A percentile compares a stretch with the other conserved stretches of the same genome.
phyloP scores from a whole-genome alignment of 2,888 invertebrate species.

The Cistogaster globosa region DNA sequence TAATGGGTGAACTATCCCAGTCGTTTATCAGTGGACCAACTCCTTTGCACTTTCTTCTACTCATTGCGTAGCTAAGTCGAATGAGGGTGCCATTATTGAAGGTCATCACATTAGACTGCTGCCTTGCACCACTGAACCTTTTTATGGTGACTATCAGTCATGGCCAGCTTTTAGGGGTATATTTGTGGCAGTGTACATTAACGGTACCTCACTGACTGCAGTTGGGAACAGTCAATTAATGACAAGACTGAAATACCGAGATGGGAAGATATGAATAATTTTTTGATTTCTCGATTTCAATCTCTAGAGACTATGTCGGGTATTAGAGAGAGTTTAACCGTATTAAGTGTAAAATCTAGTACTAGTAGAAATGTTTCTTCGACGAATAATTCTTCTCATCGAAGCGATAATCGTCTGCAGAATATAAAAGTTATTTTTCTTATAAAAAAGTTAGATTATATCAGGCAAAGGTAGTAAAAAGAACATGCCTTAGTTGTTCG shows the following conservation, averaged over 20 bases:
- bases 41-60: too few species aligned
- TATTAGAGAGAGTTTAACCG: too few species aligned
- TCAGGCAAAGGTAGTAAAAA: not conserved
- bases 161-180: not conserved
- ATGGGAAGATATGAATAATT: too few species aligned
- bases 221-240: too few species aligned
- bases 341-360: too few species aligned
- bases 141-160: not conserved
- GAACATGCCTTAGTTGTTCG: not conserved
- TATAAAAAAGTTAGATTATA: not conserved
- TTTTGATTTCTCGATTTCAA: conserved; percentile 42
- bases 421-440: too few species aligned
- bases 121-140: not conserved
- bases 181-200: not conserved
- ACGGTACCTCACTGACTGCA: not conserved
- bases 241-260: too few species aligned
- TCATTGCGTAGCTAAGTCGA: not conserved
- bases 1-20: not conserved
- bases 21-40: not conserved
- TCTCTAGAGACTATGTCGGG: conserved; percentile 32
- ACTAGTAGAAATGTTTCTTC: too few species aligned
- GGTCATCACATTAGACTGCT: not conserved
- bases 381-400: too few species aligned
- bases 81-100: not conserved
- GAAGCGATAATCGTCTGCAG: too few species aligned